phyloP scores from a whole-genome alignment of 2,113 vertebrate genomes.

The Gallinago paraguaiae region DNA sequence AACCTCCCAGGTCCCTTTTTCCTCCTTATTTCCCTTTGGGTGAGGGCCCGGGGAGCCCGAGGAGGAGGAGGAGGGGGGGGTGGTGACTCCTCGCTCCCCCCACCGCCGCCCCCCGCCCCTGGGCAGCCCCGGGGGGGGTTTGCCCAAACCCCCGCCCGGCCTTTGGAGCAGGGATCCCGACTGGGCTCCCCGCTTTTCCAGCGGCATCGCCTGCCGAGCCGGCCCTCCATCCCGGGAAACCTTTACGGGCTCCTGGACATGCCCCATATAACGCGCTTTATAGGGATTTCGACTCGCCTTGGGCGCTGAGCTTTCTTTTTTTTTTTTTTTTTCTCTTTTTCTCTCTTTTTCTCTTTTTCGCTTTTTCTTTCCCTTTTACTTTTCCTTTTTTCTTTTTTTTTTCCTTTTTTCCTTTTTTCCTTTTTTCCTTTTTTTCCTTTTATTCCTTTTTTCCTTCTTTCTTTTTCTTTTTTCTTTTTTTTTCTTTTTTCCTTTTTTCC shows the following conservation, averaged over 20 bases:
- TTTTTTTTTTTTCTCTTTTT: too few species aligned
- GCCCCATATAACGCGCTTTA: neutral
- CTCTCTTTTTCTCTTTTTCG: too few species aligned
- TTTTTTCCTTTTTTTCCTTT: too few species aligned
- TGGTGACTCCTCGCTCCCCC: neutral
- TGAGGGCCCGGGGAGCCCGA: neutral
- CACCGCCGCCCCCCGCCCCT: neutral
- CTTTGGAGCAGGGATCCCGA: neutral
- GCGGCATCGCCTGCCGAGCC: neutral
- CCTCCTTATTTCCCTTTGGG: neutral
- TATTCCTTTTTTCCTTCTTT: too few species aligned
- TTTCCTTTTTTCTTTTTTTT: too few species aligned
- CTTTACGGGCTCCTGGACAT: neutral
- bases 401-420: too few species aligned
- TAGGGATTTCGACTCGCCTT: neutral
- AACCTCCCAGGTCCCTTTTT: neutral
- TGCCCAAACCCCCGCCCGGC: neutral
- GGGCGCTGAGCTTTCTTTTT: neutral
- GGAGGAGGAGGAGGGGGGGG: neutral
- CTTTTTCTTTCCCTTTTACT: too few species aligned
- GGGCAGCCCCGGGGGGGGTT: neutral
- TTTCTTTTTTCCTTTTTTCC: too few species aligned
- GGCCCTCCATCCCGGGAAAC: neutral
- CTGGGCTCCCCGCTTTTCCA: neutral
- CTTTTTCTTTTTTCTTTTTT: too few species aligned